Base-by-base conservation (phyloP, 2,888 invertebrate species). In the Epinotia ramella region DNA sequence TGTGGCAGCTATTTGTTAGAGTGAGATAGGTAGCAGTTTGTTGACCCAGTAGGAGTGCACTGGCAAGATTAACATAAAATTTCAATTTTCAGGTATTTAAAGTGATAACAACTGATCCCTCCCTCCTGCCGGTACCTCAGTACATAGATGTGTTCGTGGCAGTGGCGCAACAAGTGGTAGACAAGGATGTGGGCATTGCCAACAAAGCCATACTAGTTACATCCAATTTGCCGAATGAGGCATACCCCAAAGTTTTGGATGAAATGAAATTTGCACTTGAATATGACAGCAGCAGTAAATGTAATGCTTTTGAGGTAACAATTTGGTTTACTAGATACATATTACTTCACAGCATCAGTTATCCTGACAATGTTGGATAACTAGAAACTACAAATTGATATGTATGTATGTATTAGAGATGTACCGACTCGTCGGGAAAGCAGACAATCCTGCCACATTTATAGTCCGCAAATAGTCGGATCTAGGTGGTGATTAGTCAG, bases 291-390 rank as follows among this genome's bases (percentile, higher is more conserved):
- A 95, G 95, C 69, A 90, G 96, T 72, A 95, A 96, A 80, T 96
- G 97, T 84, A 95, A 97, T 85, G 95, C 96, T 71, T 96, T 96
- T 89, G 97, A 97, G 94, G 96, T 96, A 84, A 80, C 59, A 80
- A 46, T 63, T 63, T 40, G 40, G 12, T 76, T 13, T 40, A 20
- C 9, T 56, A 13, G 53, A 59, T 40, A 40, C 16, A 28, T 66
- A 11, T 9, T 49, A 49, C 13, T 46, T 46, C 12, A 12, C 46
- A 46, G 12, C 40, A 40, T 40, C 1, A 40, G 33, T 40, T 7
- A 40, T 40, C 9, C 7, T 40, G 40, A 9, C 7, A 9, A 9
- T 9, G 40, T 9, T 40, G 40, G 40, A 40, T 7, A 40, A 9
- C 7, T 40, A 40, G 40, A 40, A 40, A 40, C 9, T 7, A 40